These are phyloP conservation scores for Limnodromus scolopaceus DNA, from an alignment of 2,797 vertebrate genomes.

Conservation along the genomic window DNA sequence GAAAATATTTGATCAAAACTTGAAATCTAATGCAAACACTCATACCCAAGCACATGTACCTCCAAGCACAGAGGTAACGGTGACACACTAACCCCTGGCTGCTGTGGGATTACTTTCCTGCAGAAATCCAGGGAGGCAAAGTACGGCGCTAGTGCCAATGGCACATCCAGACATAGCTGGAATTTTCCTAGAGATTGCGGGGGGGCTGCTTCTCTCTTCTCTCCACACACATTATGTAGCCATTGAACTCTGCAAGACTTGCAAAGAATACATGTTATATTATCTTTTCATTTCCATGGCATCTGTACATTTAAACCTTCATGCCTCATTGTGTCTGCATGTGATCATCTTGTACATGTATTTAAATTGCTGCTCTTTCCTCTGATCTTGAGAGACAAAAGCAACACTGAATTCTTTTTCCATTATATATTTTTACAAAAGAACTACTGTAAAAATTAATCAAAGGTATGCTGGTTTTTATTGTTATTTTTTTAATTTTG, in stretches of 20 bases:
- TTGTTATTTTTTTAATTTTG: constrained; percentile 64
- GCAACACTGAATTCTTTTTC: constrained; percentile 26
- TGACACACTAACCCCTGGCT: neutral
- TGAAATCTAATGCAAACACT: neutral
- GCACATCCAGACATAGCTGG: neutral
- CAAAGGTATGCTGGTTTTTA: constrained; percentile 58
- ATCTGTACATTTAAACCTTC: constrained; percentile 11
- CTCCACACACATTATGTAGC: neutral
- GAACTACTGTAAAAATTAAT: constrained; percentile 64
- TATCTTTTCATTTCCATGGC: constrained; percentile 55
- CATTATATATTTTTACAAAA: constrained; percentile 61
- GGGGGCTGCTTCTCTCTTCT: neutral
- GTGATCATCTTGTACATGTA: constrained; percentile 12
- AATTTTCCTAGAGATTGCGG: constrained; percentile 4
- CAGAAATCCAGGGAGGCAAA: neutral
- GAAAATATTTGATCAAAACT: neutral
- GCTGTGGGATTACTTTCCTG: neutral
- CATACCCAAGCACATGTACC: neutral
- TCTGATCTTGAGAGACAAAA: constrained; percentile 59
- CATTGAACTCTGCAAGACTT: constrained; percentile 45
- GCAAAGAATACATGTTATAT: constrained; percentile 22
- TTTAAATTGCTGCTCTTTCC: constrained; percentile 34
- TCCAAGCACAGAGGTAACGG: neutral
- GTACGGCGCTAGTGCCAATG: fast-evolving
- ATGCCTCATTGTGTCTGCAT: constrained; percentile 24